phyloP scores from a whole-genome alignment of 1,140 invertebrate genomes.

The Brachionus manjavacas region DNA sequence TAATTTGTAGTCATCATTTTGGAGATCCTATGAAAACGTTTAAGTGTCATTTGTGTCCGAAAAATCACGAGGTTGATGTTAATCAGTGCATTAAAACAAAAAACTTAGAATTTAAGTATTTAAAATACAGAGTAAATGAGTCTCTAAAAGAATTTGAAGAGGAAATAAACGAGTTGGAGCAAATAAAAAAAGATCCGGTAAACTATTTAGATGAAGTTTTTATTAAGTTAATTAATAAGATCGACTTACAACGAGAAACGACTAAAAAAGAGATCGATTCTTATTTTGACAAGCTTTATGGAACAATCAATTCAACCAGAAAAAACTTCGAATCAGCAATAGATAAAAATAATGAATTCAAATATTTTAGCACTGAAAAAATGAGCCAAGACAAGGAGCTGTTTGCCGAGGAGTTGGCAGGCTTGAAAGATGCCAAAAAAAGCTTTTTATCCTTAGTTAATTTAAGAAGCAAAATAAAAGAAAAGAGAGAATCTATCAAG shows the following conservation, averaged over 20 bases:
- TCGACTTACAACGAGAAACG: not conserved
- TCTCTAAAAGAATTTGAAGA: not conserved
- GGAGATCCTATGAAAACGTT: not conserved
- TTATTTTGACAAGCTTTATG: not conserved
- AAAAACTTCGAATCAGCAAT: not conserved
- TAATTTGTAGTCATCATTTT: not conserved
- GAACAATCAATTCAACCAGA: not conserved
- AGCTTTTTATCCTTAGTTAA: not conserved
- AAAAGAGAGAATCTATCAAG: not conserved
- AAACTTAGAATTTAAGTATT: not conserved
- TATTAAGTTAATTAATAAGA: not conserved
- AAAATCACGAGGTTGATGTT: not conserved
- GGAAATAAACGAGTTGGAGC: not conserved
- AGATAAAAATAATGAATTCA: not conserved
- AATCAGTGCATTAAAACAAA: not conserved
- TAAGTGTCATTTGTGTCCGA: not conserved
- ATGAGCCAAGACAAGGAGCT: not conserved
- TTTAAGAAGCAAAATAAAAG: not conserved
- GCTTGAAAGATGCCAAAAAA: not conserved
- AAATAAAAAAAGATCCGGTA: not conserved
- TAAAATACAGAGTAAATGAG: not conserved
- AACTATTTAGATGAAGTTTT: not conserved
- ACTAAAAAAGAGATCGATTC: not conserved
- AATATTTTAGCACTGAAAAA: not conserved
- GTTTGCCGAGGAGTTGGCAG: not conserved